Percentiles rank a stretch among this genome's conserved stretches.
Conservation (phyloP, 2,888 invertebrate species). For the Melanchra persicariae region DNA sequence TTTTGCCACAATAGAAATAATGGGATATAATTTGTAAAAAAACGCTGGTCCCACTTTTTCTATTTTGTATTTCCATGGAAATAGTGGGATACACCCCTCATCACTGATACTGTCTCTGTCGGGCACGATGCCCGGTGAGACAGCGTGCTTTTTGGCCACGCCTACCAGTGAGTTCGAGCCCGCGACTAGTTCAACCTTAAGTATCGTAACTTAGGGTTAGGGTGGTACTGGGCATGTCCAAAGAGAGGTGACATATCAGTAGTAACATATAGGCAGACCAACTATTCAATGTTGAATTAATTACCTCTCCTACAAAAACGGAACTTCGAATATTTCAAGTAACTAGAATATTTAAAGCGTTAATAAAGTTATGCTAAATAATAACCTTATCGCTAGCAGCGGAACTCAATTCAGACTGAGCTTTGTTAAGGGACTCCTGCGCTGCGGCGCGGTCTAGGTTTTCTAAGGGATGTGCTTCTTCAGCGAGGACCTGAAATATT, state of each 20-base stretch:
- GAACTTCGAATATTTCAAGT: neutral
- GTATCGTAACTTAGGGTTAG: neutral
- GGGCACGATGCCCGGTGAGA: too few species aligned
- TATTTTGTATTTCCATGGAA: too few species aligned
- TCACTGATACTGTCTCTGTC: too few species aligned
- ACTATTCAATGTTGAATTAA: neutral
- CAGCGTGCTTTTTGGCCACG: too few species aligned
- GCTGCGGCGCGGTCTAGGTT: conserved; percentile 95
- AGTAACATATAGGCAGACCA: neutral
- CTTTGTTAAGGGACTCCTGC: conserved; percentile 95
- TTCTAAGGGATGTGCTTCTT: conserved; percentile 97
- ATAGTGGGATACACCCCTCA: too few species aligned
- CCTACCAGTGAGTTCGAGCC: too few species aligned
- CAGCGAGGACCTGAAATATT: conserved; percentile 94
- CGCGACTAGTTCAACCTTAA: too few species aligned
- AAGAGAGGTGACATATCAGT: neutral
- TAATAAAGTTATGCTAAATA: neutral
- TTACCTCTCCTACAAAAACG: neutral
- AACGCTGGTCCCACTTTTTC: too few species aligned
- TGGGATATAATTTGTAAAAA: too few species aligned
- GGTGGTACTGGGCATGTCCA: neutral
- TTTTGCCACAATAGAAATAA: too few species aligned
- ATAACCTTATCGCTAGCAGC: conserved; percentile 95
- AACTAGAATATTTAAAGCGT: neutral
- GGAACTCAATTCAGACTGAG: conserved; percentile 95